These are phyloP conservation scores for Erythrolamprus reginae DNA, from an alignment of 2,113 vertebrate species.

Conservation along the genomic window DNA sequence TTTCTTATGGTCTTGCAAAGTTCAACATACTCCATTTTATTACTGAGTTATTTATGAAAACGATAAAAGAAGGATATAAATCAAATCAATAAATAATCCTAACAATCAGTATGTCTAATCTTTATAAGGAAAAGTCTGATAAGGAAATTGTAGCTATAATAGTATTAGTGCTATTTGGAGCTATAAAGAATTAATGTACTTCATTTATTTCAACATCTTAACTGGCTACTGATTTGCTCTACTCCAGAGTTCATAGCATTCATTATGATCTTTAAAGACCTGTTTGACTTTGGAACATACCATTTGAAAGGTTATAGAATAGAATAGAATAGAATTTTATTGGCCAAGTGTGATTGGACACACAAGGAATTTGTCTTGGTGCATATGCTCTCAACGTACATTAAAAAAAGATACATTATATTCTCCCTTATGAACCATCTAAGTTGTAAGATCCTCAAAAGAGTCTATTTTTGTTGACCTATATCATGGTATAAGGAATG, in stretches of 20 bases:
- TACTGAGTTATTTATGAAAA: too few species aligned
- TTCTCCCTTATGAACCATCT: neutral
- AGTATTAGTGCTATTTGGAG: neutral
- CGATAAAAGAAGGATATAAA: too few species aligned
- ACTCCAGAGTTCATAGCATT: neutral
- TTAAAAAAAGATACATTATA: too few species aligned
- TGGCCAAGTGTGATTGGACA: too few species aligned
- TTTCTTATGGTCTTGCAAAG: too few species aligned
- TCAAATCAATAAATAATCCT: too few species aligned
- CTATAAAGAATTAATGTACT: neutral
- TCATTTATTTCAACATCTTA: neutral
- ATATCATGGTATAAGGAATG: neutral
- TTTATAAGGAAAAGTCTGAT: neutral
- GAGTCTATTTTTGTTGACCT: neutral
- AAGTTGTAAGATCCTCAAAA: neutral
- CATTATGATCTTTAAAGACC: neutral
- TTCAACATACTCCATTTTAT: too few species aligned
- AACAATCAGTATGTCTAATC: too few species aligned
- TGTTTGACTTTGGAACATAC: neutral
- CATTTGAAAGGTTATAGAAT: neutral
- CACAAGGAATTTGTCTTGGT: too few species aligned
- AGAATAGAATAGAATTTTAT: too few species aligned
- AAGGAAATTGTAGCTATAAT: neutral
- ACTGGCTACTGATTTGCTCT: neutral
- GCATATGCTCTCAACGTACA: too few species aligned